Evolutionary conservation across 2,888 invertebrate species (phyloP).

Genomic region (Eupithecia dodoneata): DNA sequence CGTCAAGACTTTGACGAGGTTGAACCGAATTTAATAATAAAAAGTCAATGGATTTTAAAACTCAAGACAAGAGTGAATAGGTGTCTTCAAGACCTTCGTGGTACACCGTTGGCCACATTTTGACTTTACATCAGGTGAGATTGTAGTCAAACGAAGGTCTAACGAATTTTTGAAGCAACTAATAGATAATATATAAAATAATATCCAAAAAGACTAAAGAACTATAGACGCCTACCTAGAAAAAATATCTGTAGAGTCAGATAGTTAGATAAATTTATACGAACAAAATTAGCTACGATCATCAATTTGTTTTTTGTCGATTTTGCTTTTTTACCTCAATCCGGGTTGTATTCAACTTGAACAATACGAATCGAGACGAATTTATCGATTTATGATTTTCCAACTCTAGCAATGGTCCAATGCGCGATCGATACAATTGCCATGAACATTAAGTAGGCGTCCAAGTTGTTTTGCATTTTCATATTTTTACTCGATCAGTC

Average conservation of each 20-base stretch:
- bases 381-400: conserved; percentile 2
- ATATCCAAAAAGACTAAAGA: neutral
- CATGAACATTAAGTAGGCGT: neutral
- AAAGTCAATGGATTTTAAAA: neutral
- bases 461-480: neutral
- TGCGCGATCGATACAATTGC: conserved; percentile 30
- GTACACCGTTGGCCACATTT: too few species aligned
- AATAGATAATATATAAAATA: neutral
- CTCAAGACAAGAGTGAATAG: too few species aligned
- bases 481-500: neutral
- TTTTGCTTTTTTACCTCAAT: neutral
- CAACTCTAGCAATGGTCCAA: conserved; percentile 5
- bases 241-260: neutral
- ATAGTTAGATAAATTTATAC: neutral
- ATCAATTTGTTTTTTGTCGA: neutral
- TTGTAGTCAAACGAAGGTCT: too few species aligned
- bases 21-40: too few species aligned
- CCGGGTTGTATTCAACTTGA: neutral
- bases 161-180: neutral
- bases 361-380: neutral
- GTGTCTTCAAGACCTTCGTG: too few species aligned
- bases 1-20: neutral
- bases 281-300: neutral
- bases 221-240: too few species aligned
- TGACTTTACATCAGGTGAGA: too few species aligned